These are phyloP conservation scores for Acrobasis repandana DNA, from an alignment of 2,888 invertebrate species.

Conservation along the genomic window DNA sequence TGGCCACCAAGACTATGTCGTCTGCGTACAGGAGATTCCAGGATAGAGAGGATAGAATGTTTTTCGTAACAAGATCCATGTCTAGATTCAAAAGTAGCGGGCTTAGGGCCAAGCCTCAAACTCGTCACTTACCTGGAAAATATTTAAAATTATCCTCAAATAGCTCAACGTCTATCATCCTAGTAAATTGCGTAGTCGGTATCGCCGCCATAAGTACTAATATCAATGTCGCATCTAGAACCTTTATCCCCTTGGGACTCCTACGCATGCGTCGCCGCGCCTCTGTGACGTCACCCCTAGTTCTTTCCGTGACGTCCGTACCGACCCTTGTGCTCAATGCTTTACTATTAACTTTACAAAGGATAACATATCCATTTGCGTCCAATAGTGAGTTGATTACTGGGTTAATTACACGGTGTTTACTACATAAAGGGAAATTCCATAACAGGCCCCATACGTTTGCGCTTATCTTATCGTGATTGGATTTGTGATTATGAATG, in stretches of 20 bases:
- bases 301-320: slow-evolving; percentile 53
- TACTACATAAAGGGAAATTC: not conserved
- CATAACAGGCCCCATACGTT: slow-evolving; percentile 8
- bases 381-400: slow-evolving; percentile 9
- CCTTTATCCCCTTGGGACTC: slow-evolving; percentile 39
- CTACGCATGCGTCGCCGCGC: slow-evolving; percentile 72
- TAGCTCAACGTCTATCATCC: no score
- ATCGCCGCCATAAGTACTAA: slow-evolving; percentile 18
- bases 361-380: slow-evolving; percentile 13
- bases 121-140: no score
- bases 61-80: no score
- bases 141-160: no score
- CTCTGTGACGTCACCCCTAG: slow-evolving; percentile 71
- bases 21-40: no score
- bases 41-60: no score
- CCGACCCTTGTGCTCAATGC: slow-evolving; percentile 41
- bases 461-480: slow-evolving; percentile 26
- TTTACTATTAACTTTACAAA: slow-evolving; percentile 13
- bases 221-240: slow-evolving; percentile 41
- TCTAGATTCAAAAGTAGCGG: no score
- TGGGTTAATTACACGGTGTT: not conserved
- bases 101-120: no score
- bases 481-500: slow-evolving; percentile 29
- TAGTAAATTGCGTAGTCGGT: no score
- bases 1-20: no score